Evolutionary conservation across 2,888 invertebrate species (phyloP).

Genomic region (Tetranychus truncatus): DNA sequence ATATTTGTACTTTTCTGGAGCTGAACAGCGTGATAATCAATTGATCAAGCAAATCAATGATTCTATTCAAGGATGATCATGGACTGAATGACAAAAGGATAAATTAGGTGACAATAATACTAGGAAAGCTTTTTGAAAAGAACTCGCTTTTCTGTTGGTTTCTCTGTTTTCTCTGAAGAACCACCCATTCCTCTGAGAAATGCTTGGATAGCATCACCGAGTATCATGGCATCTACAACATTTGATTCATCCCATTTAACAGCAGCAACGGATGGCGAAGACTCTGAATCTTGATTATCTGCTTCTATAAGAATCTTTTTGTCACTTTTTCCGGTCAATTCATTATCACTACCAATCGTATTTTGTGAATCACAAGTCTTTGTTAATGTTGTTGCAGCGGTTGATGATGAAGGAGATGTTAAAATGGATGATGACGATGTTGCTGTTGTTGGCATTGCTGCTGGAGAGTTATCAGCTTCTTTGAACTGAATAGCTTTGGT

Average conservation of each 20-base stretch:
- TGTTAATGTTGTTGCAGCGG: not conserved
- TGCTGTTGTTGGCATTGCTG: too few relatives aligned
- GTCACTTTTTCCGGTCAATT: conserved; percentile 14
- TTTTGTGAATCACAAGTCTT: not conserved
- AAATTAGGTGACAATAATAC: not conserved
- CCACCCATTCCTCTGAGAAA: conserved; percentile 23
- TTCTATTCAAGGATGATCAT: too few relatives aligned
- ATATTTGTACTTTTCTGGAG: conserved; percentile 25
- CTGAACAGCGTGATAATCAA: conserved; percentile 30
- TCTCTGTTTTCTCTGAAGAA: conserved; percentile 17
- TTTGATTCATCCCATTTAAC: conserved; percentile 27
- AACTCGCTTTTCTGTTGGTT: conserved; percentile 21
- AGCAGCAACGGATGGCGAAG: conserved; percentile 14
- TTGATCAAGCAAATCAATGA: not conserved
- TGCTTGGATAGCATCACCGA: conserved; percentile 26
- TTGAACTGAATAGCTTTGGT: not conserved
- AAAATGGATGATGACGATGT: not conserved
- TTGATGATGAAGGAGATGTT: not conserved
- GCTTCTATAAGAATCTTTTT: conserved; percentile 20
- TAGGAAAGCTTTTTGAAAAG: conserved; percentile 22
- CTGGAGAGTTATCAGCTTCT: too few relatives aligned
- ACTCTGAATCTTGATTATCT: conserved; percentile 8
- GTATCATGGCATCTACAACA: conserved; percentile 24
- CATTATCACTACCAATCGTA: not conserved
- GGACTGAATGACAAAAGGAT: too few relatives aligned